phyloP scores from a whole-genome alignment of 2,113 vertebrate genomes.

The Puntigrus tetrazona region DNA sequence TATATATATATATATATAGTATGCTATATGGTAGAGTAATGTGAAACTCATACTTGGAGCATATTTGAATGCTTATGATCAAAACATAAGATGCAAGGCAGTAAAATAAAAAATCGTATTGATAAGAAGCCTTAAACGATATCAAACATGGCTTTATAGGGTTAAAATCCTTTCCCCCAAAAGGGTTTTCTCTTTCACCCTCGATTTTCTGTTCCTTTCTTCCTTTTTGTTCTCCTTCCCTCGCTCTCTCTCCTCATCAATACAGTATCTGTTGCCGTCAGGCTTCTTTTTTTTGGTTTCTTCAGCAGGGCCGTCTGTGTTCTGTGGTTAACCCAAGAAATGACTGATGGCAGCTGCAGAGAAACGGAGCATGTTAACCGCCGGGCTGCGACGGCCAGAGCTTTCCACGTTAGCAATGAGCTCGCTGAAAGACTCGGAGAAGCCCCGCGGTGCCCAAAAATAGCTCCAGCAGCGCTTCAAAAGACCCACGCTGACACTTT shows the following conservation, averaged over 20 bases:
- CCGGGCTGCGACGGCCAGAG: conserved; percentile 57
- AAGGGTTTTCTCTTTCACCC: background rate
- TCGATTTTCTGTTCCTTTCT: background rate
- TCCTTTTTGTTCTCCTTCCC: conserved; percentile 1
- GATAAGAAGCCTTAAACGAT: background rate
- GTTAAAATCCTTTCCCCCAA: background rate
- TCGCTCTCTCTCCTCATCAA: conserved; percentile 22
- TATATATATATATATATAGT: no score
- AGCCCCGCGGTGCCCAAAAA: conserved; percentile 61
- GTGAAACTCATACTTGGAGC: no score
- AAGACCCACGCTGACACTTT: conserved; percentile 54
- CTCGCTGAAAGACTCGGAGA: conserved; percentile 53
- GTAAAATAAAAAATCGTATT: no score
- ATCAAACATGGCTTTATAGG: background rate
- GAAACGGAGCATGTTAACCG: conserved; percentile 53
- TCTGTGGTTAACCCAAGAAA: conserved; percentile 65
- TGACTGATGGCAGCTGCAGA: conserved; percentile 57
- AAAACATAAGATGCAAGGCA: no score
- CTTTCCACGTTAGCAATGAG: conserved; percentile 52
- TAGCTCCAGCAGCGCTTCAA: conserved; percentile 66
- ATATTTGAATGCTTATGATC: no score
- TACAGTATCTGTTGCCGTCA: conserved; percentile 8
- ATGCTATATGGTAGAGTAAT: no score
- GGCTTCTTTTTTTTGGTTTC: background rate
- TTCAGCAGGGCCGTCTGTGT: conserved; percentile 51